Evolutionary conservation across 2,888 invertebrate species (phyloP).

Genomic region (Lucinisca nassula): DNA sequence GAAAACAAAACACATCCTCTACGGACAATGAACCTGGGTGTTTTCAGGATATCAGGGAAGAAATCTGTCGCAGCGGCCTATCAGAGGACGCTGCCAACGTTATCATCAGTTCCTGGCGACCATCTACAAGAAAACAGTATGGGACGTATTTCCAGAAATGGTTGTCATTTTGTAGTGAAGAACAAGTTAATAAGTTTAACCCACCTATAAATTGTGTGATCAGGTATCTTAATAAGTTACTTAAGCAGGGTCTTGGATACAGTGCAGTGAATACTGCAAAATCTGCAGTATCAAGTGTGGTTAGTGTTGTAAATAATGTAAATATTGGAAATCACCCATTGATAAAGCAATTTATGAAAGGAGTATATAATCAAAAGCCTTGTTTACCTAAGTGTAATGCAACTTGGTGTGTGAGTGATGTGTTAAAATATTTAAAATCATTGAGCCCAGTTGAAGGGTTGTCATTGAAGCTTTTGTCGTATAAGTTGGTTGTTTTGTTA

Average conservation of each 20-base stretch:
- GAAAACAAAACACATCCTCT: background rate
- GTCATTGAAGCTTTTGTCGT: constrained; percentile 26
- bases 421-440: constrained; percentile 47
- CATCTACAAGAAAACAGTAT: constrained; percentile 50
- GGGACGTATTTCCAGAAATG: constrained; percentile 55
- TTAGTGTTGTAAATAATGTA: background rate
- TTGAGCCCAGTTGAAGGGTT: constrained; percentile 25
- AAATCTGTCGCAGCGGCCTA: constrained; percentile 19
- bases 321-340: constrained; percentile 13
- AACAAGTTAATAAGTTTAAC: constrained; percentile 53
- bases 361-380: constrained; percentile 53
- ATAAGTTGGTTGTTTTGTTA: constrained; percentile 50
- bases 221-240: constrained; percentile 27
- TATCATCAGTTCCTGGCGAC: constrained; percentile 58
- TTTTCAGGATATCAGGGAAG: constrained; percentile 49
- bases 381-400: constrained; percentile 41
- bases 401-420: constrained; percentile 58
- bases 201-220: constrained; percentile 42
- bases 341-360: constrained; percentile 63
- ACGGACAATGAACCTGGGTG: constrained; percentile 36
- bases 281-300: background rate
- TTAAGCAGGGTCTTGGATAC: constrained; percentile 36
- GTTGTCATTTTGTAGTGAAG: constrained; percentile 42
- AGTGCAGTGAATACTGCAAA: constrained; percentile 55
- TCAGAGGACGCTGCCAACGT: constrained; percentile 37